Evolutionary conservation across 2,797 vertebrate genomes (phyloP), one percentile per base, ranked within the genome.

Genomic region (Takifugu rubripes): DNA sequence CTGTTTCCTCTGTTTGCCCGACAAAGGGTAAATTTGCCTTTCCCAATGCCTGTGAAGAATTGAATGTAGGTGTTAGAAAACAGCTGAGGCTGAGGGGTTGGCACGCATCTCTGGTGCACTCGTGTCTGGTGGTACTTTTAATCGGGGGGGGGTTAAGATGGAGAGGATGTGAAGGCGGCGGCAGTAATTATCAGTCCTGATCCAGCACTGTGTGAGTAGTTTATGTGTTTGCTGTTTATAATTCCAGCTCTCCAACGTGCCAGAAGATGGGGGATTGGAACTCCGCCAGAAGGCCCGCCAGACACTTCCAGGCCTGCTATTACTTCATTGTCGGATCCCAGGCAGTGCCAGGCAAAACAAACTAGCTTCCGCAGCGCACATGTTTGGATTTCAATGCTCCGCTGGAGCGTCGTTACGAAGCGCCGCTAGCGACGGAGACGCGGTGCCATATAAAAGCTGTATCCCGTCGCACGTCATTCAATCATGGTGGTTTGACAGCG

Each of bases 131-230:
- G 66, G 71, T 44, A 0, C 25, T 71, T 77, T 75, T 68, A 66
- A 70, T 78, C 76, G 75, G 64, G 49, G 33, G 66, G 58, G 71
- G 68, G 78, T 80, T 75, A 75, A 88, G 87, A 83, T 78, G 79
- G 77, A 70, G 68, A 69, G n/a, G 71, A 81, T 77, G 65, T 26
- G 54, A 78, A 77, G 54, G 56, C 59, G 70, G 71, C 61, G 64
- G 74, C 43, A 50, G 80, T 60, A 88, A 89, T 88, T 88, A 88
- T 81, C 72, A 71, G 71, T 70, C 72, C 76, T 66, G 62, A 75
- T 69, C 66, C 66, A 46, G 75, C 70, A 60, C 59, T 70, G 65
- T 72, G 67, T 77, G 77, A 78, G 74, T 52, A 77, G 72, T 78
- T 74, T 77, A 61, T 74, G 68, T 49, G 54, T 66, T 77, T 62